Base-by-base conservation (phyloP, 35 echinoderm and acorn worm species). In the Chiridota heheva region DNA sequence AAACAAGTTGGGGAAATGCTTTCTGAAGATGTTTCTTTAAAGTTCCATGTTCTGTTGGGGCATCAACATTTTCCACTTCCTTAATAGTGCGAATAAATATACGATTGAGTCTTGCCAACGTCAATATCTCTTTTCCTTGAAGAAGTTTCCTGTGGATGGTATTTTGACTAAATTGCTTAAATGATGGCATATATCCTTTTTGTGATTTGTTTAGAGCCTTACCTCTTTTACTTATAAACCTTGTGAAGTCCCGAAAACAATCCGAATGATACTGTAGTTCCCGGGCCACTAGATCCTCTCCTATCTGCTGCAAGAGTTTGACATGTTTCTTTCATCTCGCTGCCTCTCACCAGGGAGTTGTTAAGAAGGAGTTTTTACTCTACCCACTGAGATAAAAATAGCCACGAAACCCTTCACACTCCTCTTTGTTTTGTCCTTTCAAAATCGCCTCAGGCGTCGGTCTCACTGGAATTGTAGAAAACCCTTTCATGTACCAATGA, bases 71-170 rank as follows among this genome's bases (percentile, higher is more conserved):
- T 13, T 74, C 2, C 36, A 46, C 36, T 38, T 42, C 40, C 48
- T 42, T 16, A 44, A 74, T 74, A 28, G 70, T 44, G 13, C 28
- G 3, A 5, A 45, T 74, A 26, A 46, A 45, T n/a, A 45, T 4
- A 24, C 48, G 6, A 45, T 17, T 74, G 22, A 74, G 41, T 33
- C 42, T 38, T 3, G 24, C n/a, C 70, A 74, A 13, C 48, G 36
- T 39, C 41, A 74, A 33, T 33, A 74, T 74, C 48, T 74, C 70
- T 30, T 74, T 74, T 20, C 24, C 42, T 22, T 39, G 15, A 17
- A 74, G n/a, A 15, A 74, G 28, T 26, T 45, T 74, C 35, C 15
- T 24, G 17, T 69, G 8, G 39, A 69, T 35, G 36, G 39, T 35
- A 69, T 24, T 38, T 74, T 46, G 36, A 46, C 70, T 46, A 38